These are phyloP conservation scores for Procavia capensis DNA, from an alignment of 2,113 vertebrate genomes.

Conservation along the genomic window DNA sequence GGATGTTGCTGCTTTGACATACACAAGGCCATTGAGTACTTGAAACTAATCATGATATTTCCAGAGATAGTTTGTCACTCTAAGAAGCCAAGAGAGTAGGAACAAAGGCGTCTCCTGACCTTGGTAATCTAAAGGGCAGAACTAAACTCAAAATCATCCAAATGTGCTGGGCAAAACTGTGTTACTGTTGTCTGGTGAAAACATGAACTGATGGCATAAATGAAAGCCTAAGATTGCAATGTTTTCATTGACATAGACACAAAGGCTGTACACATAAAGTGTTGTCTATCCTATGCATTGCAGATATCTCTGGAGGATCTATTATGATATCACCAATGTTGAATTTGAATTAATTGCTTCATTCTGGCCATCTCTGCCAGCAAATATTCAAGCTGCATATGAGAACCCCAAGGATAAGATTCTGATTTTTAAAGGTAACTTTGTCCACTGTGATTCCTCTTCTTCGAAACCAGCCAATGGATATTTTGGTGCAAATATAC, in stretches of 20 bases:
- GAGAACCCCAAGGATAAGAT: constrained; percentile 86
- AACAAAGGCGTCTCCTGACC: neutral
- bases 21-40: neutral
- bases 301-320: constrained; percentile 92
- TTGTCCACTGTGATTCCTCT: neutral
- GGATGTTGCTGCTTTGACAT: neutral
- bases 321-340: constrained; percentile 79
- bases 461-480: neutral
- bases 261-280: neutral
- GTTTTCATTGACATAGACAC: neutral
- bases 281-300: constrained; percentile 71
- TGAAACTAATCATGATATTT: neutral
- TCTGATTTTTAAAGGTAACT: constrained; percentile 89
- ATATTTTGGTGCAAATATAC: neutral
- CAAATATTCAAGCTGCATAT: constrained; percentile 91
- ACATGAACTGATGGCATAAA: neutral
- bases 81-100: neutral
- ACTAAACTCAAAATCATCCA: neutral
- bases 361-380: constrained; percentile 91
- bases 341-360: constrained; percentile 89
- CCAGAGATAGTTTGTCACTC: neutral
- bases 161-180: neutral
- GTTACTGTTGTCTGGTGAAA: neutral
- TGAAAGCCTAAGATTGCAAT: neutral
- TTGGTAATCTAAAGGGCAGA: neutral